Percentiles rank a stretch among this genome's conserved stretches.
phyloP scores from a whole-genome alignment of 2,113 vertebrate species.

The Noturus placidus region DNA sequence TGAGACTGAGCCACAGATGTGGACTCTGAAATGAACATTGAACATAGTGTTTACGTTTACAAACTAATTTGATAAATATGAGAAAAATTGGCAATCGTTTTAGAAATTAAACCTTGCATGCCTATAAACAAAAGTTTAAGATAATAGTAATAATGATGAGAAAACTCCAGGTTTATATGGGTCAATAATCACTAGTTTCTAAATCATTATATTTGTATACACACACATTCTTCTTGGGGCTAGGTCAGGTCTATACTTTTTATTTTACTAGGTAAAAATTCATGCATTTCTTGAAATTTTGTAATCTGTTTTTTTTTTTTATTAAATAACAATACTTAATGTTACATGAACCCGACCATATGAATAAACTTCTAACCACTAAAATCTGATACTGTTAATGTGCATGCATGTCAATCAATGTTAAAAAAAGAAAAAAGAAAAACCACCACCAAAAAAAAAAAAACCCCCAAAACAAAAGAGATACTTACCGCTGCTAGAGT shows the following conservation, averaged over 20 bases:
- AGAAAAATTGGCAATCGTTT: background rate
- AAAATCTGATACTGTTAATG: background rate
- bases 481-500: slow-evolving; percentile 65
- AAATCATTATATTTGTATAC: background rate
- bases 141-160: too few relatives aligned
- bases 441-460: too few relatives aligned
- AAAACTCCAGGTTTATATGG: background rate
- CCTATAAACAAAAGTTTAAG: background rate
- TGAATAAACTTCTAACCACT: too few relatives aligned
- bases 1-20: slow-evolving; percentile 67
- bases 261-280: too few relatives aligned
- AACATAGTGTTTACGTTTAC: slow-evolving; percentile 8
- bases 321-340: too few relatives aligned
- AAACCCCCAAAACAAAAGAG: background rate
- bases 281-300: too few relatives aligned
- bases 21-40: slow-evolving; percentile 67
- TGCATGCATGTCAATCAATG: background rate
- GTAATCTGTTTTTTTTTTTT: too few relatives aligned
- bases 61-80: background rate
- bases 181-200: background rate
- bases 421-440: background rate
- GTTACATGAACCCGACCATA: too few relatives aligned
- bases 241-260: too few relatives aligned
- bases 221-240: too few relatives aligned
- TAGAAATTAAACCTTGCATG: too few relatives aligned